Percentiles rank a stretch among this genome's conserved stretches.
These are phyloP conservation scores for Malurus splendens DNA, from an alignment of 2,797 vertebrate species.

Conservation along the genomic window DNA sequence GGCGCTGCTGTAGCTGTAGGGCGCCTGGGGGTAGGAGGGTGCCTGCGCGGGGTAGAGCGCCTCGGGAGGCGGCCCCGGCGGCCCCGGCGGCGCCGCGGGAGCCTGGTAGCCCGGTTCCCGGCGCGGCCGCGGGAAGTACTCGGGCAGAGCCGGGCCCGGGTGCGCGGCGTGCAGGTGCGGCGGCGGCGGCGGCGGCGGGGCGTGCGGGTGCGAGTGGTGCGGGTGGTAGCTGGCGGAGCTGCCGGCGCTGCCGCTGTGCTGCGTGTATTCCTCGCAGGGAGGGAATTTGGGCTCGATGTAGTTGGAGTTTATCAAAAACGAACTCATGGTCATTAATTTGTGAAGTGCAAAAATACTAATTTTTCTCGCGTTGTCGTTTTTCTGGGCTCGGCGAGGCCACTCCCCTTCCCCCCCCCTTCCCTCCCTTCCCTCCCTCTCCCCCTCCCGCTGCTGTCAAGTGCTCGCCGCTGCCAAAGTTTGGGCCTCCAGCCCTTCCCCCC, in stretches of 20 bases:
- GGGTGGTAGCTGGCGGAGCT: conserved; percentile 67
- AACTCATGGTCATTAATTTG: conserved; percentile 99
- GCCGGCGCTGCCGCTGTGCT: conserved; percentile 82
- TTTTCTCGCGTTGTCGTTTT: conserved; percentile 99
- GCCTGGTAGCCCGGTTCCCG: conserved; percentile 84
- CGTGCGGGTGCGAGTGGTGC: conserved; percentile 65
- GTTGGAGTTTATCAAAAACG: conserved; percentile 99
- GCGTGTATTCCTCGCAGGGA: conserved; percentile 95
- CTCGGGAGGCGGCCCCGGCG: conserved; percentile 70
- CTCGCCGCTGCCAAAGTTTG: conserved; percentile 79
- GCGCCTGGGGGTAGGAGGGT: conserved; percentile 82
- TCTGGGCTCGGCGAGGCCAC: conserved; percentile 91
- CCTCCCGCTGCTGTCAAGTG: conserved; percentile 82
- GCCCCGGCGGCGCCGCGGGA: conserved; percentile 59
- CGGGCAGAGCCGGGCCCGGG: conserved; percentile 48
- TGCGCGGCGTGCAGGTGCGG: conserved; percentile 37
- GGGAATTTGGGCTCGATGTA: conserved; percentile 98
- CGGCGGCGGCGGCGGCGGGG: conserved; percentile 59
- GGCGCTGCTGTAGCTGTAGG: conserved; percentile 80
- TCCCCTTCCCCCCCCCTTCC: conserved; percentile 48
- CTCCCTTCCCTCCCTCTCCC: conserved; percentile 64
- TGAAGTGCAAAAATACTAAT: conserved; percentile 93
- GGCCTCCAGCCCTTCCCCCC: conserved; percentile 11
- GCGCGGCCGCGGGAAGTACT: conserved; percentile 86
- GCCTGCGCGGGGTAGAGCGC: conserved; percentile 77